Evolutionary conservation across 2,797 vertebrate species (phyloP).

Genomic region (Stomatorhinus walkeri): DNA sequence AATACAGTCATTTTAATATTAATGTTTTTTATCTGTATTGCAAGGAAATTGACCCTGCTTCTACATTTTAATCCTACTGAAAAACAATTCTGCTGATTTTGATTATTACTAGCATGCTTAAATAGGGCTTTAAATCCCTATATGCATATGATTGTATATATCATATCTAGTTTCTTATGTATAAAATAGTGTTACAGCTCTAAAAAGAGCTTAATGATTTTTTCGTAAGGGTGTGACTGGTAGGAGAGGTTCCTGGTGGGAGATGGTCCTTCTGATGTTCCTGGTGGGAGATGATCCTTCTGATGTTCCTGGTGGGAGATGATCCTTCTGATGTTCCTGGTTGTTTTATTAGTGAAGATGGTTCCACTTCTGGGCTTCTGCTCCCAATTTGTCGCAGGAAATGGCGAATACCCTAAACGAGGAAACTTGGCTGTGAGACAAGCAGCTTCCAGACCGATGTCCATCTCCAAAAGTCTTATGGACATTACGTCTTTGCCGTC

Average conservation of each 20-base stretch:
- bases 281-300: neutral
- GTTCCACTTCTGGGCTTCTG: slow-evolving; percentile 53
- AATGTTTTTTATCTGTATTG: neutral
- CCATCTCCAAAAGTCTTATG: slow-evolving; percentile 81
- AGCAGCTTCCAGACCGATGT: slow-evolving; percentile 61
- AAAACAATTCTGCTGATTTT: neutral
- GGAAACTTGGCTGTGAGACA: slow-evolving; percentile 64
- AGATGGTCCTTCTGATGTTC: neutral
- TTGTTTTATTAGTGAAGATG: neutral
- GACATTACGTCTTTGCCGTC: slow-evolving; percentile 67
- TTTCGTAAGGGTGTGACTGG: neutral
- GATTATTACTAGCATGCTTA: neutral
- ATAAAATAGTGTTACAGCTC: neutral
- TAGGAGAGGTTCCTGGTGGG: neutral
- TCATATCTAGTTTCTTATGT: neutral
- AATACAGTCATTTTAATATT: neutral
- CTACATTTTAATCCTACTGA: slow-evolving; percentile 13
- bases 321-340: neutral
- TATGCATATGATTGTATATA: neutral
- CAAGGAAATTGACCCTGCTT: slow-evolving; percentile 19
- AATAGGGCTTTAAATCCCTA: neutral
- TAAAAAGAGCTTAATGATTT: neutral
- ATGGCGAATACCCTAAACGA: slow-evolving; percentile 59
- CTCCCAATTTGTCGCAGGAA: slow-evolving; percentile 68
- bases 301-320: neutral